Conservation (phyloP, 2,113 vertebrate species). For the Erinaceus europaeus region DNA sequence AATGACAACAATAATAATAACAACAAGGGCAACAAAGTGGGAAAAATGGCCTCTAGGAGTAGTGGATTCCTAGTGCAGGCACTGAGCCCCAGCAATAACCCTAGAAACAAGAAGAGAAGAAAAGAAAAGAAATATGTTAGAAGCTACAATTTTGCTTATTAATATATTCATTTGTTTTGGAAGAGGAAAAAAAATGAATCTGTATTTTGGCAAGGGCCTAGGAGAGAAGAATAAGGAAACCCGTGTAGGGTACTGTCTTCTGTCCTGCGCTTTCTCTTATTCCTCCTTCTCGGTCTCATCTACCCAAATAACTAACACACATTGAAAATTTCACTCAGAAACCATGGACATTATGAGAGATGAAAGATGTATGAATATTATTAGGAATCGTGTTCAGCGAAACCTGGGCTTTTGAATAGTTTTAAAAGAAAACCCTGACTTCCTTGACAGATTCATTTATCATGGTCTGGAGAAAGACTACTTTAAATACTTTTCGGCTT, state of each 20-base stretch:
- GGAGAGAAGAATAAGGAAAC: background rate
- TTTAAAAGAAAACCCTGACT: slow-evolving; percentile 29
- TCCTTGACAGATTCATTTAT: slow-evolving; percentile 34
- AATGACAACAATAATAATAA: too few species aligned
- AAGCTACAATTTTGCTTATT: background rate
- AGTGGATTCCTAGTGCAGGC: too few species aligned
- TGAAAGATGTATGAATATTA: slow-evolving; percentile 32
- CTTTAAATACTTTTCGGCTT: background rate
- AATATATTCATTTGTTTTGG: background rate
- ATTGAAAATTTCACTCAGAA: slow-evolving; percentile 24
- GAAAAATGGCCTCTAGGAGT: too few species aligned
- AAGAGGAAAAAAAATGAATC: background rate
- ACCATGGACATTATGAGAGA: background rate
- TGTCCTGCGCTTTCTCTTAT: background rate
- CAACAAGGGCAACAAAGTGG: too few species aligned
- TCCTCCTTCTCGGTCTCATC: background rate
- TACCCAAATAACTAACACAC: background rate
- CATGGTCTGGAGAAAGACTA: background rate
- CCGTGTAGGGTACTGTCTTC: background rate
- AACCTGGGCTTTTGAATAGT: slow-evolving; percentile 5
- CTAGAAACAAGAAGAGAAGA: too few species aligned
- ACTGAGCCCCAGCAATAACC: too few species aligned
- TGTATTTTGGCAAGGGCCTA: background rate
- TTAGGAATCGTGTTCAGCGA: background rate
- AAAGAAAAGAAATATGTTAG: too few species aligned